These are phyloP conservation scores for Pachyuromys duprasi DNA, from an alignment of 2,797 vertebrate species.

Conservation along the genomic window DNA sequence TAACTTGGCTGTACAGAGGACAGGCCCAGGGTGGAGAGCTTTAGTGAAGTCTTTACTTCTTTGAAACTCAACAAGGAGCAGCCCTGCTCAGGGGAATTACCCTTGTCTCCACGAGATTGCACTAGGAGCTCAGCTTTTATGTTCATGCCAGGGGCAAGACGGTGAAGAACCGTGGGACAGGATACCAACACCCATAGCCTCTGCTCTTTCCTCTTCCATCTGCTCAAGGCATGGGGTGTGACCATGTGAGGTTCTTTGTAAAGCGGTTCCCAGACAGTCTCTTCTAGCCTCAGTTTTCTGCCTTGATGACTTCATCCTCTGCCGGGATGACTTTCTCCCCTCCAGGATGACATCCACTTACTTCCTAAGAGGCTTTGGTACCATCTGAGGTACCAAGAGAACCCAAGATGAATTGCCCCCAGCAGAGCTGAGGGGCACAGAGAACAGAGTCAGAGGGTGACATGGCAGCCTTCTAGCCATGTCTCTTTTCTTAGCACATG, in stretches of 20 bases:
- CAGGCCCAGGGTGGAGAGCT: background rate
- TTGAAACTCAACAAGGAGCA: background rate
- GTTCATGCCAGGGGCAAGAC: background rate
- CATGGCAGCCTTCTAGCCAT: background rate
- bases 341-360: background rate
- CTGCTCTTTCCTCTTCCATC: background rate
- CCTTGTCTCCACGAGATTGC: too few relatives aligned
- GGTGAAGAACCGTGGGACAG: rapidly evolving
- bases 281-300: conserved; percentile 1
- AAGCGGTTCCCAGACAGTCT: background rate
- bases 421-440: background rate
- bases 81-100: background rate
- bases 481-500: background rate
- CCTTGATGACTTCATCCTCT: background rate
- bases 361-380: background rate
- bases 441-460: background rate
- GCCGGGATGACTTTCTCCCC: too few relatives aligned
- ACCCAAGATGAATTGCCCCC: background rate
- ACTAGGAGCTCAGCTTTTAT: rapidly evolving
- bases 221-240: background rate
- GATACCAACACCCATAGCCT: rapidly evolving
- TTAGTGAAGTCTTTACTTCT: background rate
- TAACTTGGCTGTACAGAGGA: background rate
- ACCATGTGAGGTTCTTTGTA: too few relatives aligned
- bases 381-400: background rate